Evolutionary conservation across 2,888 invertebrate genomes (phyloP), one percentile per base, ranked within the genome.

Genomic region (Phortica okadai): DNA sequence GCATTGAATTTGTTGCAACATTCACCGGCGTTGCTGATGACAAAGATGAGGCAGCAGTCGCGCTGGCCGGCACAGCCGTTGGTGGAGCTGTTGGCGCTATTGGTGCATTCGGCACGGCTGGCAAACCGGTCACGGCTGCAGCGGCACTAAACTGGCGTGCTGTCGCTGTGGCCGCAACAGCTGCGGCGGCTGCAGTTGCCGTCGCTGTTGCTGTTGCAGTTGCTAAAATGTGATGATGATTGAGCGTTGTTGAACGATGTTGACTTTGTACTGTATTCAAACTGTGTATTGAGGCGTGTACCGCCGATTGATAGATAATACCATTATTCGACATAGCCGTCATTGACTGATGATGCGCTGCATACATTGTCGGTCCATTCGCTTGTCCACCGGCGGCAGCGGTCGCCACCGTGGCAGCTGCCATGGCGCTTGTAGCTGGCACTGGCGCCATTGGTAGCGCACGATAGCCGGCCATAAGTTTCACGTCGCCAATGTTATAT

Each of bases 281-380:
- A 80, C 90, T 91, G 84, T 91, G 91, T 82, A 91, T 90, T 58
- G 90, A 89, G 82, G 91, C 90, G 84, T 91, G 91, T 82, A 90
- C 91, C 82, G 91, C 91, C 83, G 91, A 89, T 82, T 91, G 91
- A 90, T 91, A 91, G 80, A 91, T 89, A 84, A 91, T 89, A 83
- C 91, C 90, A 82, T 91, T 91, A 86, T 91, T 91, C 41, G 91
- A 89, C 89, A 56, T 86, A 1, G 90, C 89, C 77, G 90, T 90
- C 90, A 90, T 89, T 81, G 90, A 90, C 44, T 90, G 90, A 78
- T 91, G 91, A 78, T 89, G 89, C 11, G 84, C 83, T 58, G 85
- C 64, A 81, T 89, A 90, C 91, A 91, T 91, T 16, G 91, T 88
- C 67, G 90, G 84, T 10, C 88, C 84, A 80, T 69, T 42, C 82